Conservation (phyloP, 1,140 invertebrate species). For the Ceratina calcarata region DNA sequence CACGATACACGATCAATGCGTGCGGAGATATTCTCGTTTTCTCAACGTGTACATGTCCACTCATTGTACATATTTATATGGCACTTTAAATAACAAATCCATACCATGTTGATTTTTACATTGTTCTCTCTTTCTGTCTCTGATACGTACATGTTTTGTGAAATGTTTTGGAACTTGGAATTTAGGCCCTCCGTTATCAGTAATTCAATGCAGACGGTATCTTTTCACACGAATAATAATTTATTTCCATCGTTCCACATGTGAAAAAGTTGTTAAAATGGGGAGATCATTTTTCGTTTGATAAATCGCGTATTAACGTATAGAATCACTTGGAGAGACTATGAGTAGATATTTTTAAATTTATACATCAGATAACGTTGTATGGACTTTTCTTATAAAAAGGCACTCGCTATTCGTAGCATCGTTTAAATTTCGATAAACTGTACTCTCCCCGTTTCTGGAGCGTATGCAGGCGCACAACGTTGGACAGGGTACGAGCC, state of each 20-base stretch:
- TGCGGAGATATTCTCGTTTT: slow-evolving; percentile 48
- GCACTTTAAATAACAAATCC: slow-evolving; percentile 63
- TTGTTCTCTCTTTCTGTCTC: slow-evolving; percentile 31
- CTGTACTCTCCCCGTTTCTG: slow-evolving; percentile 47
- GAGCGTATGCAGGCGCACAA: slow-evolving; percentile 59
- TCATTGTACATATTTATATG: slow-evolving; percentile 69
- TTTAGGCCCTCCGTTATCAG: too few relatives aligned
- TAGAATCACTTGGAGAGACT: too few relatives aligned
- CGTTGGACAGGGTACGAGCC: slow-evolving; percentile 65
- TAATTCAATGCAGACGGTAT: background rate
- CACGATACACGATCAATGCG: slow-evolving; percentile 30
- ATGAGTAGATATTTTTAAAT: too few relatives aligned
- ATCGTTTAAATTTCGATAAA: slow-evolving; percentile 26
- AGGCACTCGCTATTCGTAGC: background rate
- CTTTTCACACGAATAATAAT: background rate
- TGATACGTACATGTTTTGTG: slow-evolving; percentile 19
- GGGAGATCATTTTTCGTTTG: too few relatives aligned
- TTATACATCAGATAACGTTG: background rate
- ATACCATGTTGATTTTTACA: slow-evolving; percentile 63
- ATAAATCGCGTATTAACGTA: background rate
- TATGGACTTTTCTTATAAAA: background rate
- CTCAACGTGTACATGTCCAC: slow-evolving; percentile 56
- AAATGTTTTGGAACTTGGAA: slow-evolving; percentile 7
- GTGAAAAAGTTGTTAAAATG: background rate
- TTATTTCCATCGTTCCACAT: slow-evolving; percentile 1